phyloP scores from a whole-genome alignment of 2,113 vertebrate genomes.

The Porphyrio hochstetteri region DNA sequence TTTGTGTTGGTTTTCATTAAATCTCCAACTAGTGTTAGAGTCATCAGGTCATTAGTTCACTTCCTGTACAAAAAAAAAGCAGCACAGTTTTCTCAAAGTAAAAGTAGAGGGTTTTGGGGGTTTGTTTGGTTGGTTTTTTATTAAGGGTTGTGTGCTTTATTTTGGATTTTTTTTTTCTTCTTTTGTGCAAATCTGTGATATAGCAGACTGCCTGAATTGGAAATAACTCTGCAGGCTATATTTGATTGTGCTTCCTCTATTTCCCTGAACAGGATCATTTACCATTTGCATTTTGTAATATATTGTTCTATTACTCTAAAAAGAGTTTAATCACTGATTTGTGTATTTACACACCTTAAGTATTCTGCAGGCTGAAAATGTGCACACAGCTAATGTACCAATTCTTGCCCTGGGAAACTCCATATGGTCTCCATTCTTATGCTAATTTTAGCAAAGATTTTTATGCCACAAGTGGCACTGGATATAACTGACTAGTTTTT shows the following conservation, averaged over 20 bases:
- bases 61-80: neutral
- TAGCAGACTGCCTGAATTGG: neutral
- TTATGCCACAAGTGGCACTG: neutral
- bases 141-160: neutral
- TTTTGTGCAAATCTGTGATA: neutral
- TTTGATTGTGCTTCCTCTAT: neutral
- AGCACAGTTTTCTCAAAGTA: neutral
- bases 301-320: neutral
- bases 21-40: neutral
- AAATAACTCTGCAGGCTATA: neutral
- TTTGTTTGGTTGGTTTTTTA: no score
- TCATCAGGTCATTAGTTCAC: neutral
- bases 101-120: neutral
- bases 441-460: conserved; percentile 9
- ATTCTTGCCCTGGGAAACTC: conserved; percentile 11
- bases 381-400: neutral
- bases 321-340: neutral
- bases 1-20: neutral
- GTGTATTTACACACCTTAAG: conserved; percentile 17
- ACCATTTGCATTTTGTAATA: conserved; percentile 5
- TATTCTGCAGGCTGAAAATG: neutral
- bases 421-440: neutral
- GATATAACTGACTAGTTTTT: neutral
- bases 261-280: neutral
- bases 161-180: neutral